Conservation (phyloP, 2,797 vertebrate species). For the Hemitrygon akajei region DNA sequence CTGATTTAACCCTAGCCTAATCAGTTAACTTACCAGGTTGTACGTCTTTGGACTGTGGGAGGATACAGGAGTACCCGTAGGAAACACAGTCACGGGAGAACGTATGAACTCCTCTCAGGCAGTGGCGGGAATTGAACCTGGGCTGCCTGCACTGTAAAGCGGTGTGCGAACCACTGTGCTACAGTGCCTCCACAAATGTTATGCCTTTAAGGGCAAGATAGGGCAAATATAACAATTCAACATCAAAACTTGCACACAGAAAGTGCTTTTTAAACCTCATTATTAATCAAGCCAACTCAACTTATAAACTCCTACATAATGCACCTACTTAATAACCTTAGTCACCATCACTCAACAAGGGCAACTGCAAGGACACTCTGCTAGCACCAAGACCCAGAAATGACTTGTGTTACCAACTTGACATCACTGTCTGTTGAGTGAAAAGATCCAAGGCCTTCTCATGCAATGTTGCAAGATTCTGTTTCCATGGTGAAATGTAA, state of each 20-base stretch:
- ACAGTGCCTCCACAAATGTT: background rate
- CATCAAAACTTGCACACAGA: background rate
- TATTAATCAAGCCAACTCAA: background rate
- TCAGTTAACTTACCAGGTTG: too few species aligned
- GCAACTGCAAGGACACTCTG: background rate
- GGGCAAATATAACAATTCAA: background rate
- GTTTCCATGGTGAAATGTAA: background rate
- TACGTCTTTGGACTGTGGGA: too few species aligned
- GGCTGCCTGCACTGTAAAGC: too few species aligned
- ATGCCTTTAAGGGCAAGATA: background rate
- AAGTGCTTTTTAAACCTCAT: background rate
- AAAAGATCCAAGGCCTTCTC: background rate
- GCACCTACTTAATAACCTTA: background rate
- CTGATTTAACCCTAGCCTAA: too few species aligned
- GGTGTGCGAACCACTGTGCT: too few species aligned
- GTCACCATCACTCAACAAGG: background rate
- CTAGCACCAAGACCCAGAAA: background rate
- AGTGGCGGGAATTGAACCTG: too few species aligned
- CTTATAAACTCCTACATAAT: too few species aligned
- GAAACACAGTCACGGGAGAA: too few species aligned
- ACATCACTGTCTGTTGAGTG: background rate
- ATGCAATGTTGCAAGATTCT: background rate
- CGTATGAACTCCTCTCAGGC: too few species aligned
- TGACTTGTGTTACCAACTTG: background rate
- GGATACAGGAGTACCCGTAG: too few species aligned